A percentile compares a stretch with the other conserved stretches of the same genome.
Conservation (phyloP, 2,797 vertebrate genomes). For the Danio jaintianensis region DNA sequence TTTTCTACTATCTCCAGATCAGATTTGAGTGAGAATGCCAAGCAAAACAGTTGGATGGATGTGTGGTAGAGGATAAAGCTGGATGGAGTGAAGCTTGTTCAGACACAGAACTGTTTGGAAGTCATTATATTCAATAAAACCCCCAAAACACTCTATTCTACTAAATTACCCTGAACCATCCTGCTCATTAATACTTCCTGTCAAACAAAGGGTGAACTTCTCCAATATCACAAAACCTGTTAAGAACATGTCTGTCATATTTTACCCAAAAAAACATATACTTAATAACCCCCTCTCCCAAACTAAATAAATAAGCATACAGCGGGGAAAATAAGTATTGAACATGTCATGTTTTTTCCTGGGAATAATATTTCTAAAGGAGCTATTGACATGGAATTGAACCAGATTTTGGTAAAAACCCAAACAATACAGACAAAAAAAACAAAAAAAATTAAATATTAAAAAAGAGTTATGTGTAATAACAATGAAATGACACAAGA, state of each 20-base stretch:
- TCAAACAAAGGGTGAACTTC: not conserved
- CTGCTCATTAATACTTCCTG: constrained; percentile 35
- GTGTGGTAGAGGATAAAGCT: constrained; percentile 58
- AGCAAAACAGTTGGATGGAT: constrained; percentile 66
- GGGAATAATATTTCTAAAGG: no score
- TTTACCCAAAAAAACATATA: not conserved
- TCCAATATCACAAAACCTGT: not conserved
- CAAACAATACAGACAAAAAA: no score
- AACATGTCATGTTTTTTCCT: no score
- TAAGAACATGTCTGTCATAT: not conserved
- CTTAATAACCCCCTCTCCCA: no score
- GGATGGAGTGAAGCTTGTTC: constrained; percentile 69
- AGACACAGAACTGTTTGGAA: constrained; percentile 70
- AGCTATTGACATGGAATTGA: no score
- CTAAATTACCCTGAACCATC: constrained; percentile 38
- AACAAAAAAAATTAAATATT: no score
- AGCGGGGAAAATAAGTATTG: no score
- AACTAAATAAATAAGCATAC: no score
- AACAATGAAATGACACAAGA: no score
- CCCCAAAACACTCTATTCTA: constrained; percentile 61
- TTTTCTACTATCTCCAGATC: constrained; percentile 70
- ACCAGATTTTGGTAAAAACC: no score
- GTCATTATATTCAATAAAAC: constrained; percentile 66
- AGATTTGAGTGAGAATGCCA: constrained; percentile 69
- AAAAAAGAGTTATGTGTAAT: no score